Evolutionary conservation across 2,888 invertebrate genomes (phyloP), one percentile per base, ranked within the genome.

Genomic region (Cheilosia vernalis): DNA sequence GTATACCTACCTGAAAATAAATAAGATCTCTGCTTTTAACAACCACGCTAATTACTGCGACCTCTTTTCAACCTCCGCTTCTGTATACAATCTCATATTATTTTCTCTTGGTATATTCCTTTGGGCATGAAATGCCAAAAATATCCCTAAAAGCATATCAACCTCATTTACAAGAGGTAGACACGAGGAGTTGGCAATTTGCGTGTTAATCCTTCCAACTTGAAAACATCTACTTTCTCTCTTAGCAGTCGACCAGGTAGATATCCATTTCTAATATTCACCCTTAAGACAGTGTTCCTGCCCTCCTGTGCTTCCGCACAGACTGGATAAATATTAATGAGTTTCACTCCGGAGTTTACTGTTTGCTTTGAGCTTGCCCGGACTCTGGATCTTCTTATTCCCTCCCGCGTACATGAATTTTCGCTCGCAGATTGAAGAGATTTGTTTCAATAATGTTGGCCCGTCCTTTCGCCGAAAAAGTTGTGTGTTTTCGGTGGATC

Each of bases 271-370:
- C 77, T 55, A 69, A 69, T 67, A 55, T 61, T 77, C 44, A 42
- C 44, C 60, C 74, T 51, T 49, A 76, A 76, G 51, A 51, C 51
- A 60, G 24, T 42, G 27, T 15, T 4, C 13, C 27, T 58, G n/a
- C 15, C 15, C 55, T 13, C 30, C 33, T 55, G 15, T 58, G 49
- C 33, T 42, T 40, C 58, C 17, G 17, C 40, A n/a, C 66, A 19
- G 33, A 10, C 64, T 67, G 67, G 33, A 77, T 77, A 61, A 77
- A 61, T 77, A 77, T 77, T 77, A 77, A 77, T 77, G 77, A 77
- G 44, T 60, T 61, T 44, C 40, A 44, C 53, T 60, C 21, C 9
- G 24, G 17, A 44, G 53, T 47, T 44, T 37, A 42, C 55, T 19
- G 15, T 30, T 40, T 42, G 15, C 30, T 63, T 53, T 55, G 55